Evolutionary conservation across 1,140 invertebrate species (phyloP).

Genomic region (Trichonephila clavata): DNA sequence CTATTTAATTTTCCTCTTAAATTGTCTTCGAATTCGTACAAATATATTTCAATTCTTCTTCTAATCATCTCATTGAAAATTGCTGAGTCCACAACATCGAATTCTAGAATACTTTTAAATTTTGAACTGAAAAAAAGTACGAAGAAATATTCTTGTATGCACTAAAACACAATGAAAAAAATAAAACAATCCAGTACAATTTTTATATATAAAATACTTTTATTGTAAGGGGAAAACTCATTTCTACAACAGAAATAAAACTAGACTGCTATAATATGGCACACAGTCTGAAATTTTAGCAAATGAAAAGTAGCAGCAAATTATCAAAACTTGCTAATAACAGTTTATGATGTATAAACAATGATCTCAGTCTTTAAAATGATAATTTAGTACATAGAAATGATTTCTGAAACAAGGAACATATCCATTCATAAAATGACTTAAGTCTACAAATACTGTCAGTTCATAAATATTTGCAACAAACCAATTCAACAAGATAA

Average conservation of each 20-base stretch:
- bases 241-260: constrained; percentile 18
- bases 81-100: too few species aligned
- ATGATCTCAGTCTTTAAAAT: constrained; percentile 40
- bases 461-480: constrained; percentile 33
- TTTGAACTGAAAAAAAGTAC: too few species aligned
- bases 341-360: constrained; percentile 47
- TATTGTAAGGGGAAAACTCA: neutral
- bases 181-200: neutral
- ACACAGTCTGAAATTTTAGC: neutral
- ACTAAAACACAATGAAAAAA: neutral
- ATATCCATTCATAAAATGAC: constrained; percentile 61
- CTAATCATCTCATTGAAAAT: too few species aligned
- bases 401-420: constrained; percentile 41
- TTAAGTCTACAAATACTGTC: constrained; percentile 55
- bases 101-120: too few species aligned
- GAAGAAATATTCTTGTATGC: too few species aligned
- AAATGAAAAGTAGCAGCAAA: neutral
- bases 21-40: too few species aligned
- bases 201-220: constrained; percentile 18
- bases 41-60: too few species aligned
- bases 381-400: neutral
- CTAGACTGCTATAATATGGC: constrained; percentile 40
- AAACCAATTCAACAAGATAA: constrained; percentile 42
- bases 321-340: neutral
- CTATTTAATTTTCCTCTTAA: too few species aligned